phyloP scores from a whole-genome alignment of 2,888 invertebrate genomes.

The Melieria omissa region DNA sequence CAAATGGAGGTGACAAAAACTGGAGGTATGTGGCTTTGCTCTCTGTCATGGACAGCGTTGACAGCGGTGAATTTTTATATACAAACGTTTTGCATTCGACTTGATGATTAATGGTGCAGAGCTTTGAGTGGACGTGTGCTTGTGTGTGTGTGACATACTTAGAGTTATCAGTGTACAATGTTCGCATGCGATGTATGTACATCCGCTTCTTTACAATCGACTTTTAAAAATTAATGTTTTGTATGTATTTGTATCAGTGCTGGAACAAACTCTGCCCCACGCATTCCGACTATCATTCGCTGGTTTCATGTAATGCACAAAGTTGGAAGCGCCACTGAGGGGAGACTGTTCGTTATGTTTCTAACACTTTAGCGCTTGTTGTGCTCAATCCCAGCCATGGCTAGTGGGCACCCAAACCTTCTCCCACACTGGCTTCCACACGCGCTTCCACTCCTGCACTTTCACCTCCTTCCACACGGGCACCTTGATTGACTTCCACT shows the following conservation, averaged over 20 bases:
- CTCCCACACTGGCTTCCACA: constrained; percentile 88
- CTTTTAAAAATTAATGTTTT: not conserved
- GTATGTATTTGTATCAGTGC: constrained; percentile 51
- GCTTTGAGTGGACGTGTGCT: too few relatives aligned
- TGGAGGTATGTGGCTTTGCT: not conserved
- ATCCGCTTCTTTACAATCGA: not conserved
- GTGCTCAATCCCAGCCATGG: constrained; percentile 63
- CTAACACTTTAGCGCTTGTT: not conserved
- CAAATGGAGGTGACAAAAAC: not conserved
- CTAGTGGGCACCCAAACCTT: constrained; percentile 82
- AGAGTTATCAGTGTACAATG: too few relatives aligned
- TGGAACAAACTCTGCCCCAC: constrained; percentile 50
- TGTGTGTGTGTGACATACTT: too few relatives aligned
- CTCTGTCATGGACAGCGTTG: not conserved
- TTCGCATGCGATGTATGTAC: not conserved
- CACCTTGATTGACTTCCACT: constrained; percentile 77
- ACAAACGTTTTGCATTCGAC: not conserved
- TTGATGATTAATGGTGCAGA: too few relatives aligned
- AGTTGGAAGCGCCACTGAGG: too few relatives aligned
- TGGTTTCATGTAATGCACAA: not conserved
- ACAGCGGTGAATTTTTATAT: constrained; percentile 3
- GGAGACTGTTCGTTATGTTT: not conserved
- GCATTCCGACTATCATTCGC: not conserved
- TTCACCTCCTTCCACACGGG: constrained; percentile 77
- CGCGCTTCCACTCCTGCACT: constrained; percentile 81